Evolutionary conservation across 1,140 invertebrate species (phyloP), one percentile per base, ranked within the genome.

Genomic region (Rhizoglyphus robini): DNA sequence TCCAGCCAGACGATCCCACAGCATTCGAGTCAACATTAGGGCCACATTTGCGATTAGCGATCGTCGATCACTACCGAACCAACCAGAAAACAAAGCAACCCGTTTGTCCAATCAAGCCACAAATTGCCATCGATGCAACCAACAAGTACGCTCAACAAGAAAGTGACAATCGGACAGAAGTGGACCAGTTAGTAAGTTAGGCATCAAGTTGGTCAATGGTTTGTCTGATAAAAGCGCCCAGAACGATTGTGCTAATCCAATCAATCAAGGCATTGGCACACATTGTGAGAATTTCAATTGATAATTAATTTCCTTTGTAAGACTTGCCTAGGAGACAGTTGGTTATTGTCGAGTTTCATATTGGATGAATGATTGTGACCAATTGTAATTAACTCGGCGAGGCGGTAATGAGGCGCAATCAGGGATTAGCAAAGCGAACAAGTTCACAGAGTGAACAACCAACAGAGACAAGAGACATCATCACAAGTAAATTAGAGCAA

Each of bases 401-500:
- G n/a, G n/a, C 23, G 51, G 23, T 8, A 54, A 54, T 54, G 51
- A 54, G 51, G 51, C n/a, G n/a, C 51, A 54, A 54, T 32, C 31
- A 32, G 51, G 23, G 51, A 54, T 54, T 54, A 54, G 51, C 20
- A 54, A 32, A 25, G 23, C n/a, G n/a, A n/a, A n/a, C n/a, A n/a
- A n/a, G n/a, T n/a, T n/a, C n/a, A n/a, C n/a, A n/a, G n/a, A n/a
- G n/a, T 25, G 23, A 32, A 54, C 8, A 23, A 23, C 23, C 51
- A 54, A 23, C 8, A 11, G 20, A 54, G 51, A 54, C 51, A 54
- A 54, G 8, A 54, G 8, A 54, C 51, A 54, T 54, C 51, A 32
- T 54, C 51, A 54, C 8, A 54, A 54, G 51, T 54, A 54, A 54
- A 54, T 54, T 54, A 54, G 51, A 54, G 8, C 51, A 54, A 54